Evolutionary conservation across 1,140 invertebrate species (phyloP), one percentile per base, ranked within the genome.

Genomic region (Marisa cornuarietis): DNA sequence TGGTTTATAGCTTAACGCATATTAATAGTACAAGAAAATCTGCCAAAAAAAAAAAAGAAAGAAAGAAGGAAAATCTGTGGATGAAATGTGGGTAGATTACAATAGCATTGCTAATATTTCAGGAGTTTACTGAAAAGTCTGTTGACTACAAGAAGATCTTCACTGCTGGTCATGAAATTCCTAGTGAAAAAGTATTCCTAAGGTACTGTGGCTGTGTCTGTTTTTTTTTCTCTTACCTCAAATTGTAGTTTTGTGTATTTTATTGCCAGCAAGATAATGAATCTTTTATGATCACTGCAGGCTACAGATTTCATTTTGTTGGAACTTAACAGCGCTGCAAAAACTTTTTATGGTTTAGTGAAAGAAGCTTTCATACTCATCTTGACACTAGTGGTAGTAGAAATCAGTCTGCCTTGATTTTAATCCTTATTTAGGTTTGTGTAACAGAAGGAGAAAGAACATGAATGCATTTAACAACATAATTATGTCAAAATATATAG

Each of bases 161-260:
- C 79, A 91, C 92, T 76, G 91, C 90, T 54, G 93, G 93, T 52
- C 89, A 91, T 69, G 86, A 91, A 31, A 84, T 93, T 66, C 92
- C 92, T 22, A 80, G 88, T 9, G 71, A 84, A 69, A 84, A 85
- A 13, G 20, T 31, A 63, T 77, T 31, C 18, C 14, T 66, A 31
- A 26, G 58, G 58, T 16, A 63, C 31, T 26, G 10, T 11, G 10
- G 31, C 66, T 26, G 31, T 24, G 9, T 26, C 31, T 42, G 31
- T 13, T 68, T 13, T 22, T 26, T 22, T 68, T 68, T 68, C 22
- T 14, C 22, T 68, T 68, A 14, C 0, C 4, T 13, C 11, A 13
- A 26, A 22, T 22, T 42, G n/a, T 68, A 24, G 31, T 18, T 24
- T 13, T 26, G 66, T 24, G n/a, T 68, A 14, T 24, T 26, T 16